Base-by-base conservation (phyloP, 2,888 invertebrate genomes). In the Kuschelorhynchus macadamiae region DNA sequence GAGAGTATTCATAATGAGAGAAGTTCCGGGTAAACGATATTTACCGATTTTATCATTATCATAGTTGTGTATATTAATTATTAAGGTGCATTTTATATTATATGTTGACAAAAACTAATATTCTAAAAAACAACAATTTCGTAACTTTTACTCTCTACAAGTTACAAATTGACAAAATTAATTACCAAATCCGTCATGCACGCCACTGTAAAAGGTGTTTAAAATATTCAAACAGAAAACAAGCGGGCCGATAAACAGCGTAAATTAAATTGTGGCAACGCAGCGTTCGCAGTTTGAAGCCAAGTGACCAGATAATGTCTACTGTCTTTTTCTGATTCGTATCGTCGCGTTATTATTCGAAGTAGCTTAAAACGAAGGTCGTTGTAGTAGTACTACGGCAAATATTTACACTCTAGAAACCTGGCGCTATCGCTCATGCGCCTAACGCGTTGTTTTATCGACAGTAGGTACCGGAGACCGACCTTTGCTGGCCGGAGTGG, bases 361-460 rank as follows among this genome's bases (percentile, higher is more conserved):
- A 52, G 57, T 49, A 60, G 53, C 39, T 47, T n/a, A 49, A 47
- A 8, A 46, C 59, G 66, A 66, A 66, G 66, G 66, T 66, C 66
- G 60, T 66, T 39, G 52, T 57, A 32, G 60, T 60, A 66, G 60
- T 66, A 64, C 55, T 64, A 66, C 42, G 60, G 66, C 60, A 66
- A 66, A 66, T 60, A 66, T 66, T 66, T 52, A 65, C 56, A 62
- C 42, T 53, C 9, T 9, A 41, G 32, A 49, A 56, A 49, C 32
- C 36, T 36, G 46, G 14, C 16, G 18, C 17, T 11, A 4, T 16
- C n/a, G 53, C 60, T 59, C 66, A 8, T 5, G 53, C 46, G 52
- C 47, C 5, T 36, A 3, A 44, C n/a, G 16, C 16, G 42, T 44
- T 20, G 46, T 1, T 25, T n/a, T 53, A 53, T 12, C 20, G 30